A percentile compares a stretch with the other conserved stretches of the same genome.
These are phyloP conservation scores for Phyllotreta cruciferae DNA, from an alignment of 2,888 invertebrate genomes.

Conservation along the genomic window DNA sequence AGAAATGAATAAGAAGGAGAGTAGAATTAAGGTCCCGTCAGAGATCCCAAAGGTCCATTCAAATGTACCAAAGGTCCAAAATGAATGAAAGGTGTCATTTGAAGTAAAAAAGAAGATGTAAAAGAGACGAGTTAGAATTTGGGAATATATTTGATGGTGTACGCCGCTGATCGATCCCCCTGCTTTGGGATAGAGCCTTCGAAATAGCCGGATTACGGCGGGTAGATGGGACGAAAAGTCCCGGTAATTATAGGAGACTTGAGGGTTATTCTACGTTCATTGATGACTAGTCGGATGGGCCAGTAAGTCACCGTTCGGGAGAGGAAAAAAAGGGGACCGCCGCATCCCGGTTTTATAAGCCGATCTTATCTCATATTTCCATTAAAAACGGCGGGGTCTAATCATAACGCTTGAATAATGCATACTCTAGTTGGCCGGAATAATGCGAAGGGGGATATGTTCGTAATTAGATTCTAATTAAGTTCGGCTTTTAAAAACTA, in stretches of 20 bases:
- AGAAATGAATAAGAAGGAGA: no score
- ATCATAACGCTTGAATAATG: slow-evolving; percentile 33
- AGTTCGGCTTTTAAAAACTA: not conserved
- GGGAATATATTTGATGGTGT: not conserved
- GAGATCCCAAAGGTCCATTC: no score
- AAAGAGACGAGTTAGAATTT: no score
- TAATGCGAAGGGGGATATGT: slow-evolving; percentile 26
- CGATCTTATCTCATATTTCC: slow-evolving; percentile 56
- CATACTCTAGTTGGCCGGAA: slow-evolving; percentile 16
- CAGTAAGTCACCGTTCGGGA: slow-evolving; percentile 41
- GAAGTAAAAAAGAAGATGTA: no score
- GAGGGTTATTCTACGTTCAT: slow-evolving; percentile 59
- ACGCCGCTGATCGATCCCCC: slow-evolving; percentile 30
- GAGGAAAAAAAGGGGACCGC: slow-evolving; percentile 23
- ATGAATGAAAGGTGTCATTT: no score
- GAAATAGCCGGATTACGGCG: slow-evolving; percentile 57
- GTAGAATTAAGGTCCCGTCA: no score
- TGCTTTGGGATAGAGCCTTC: slow-evolving; percentile 41
- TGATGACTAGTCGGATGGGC: slow-evolving; percentile 53
- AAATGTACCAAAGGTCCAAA: no score
- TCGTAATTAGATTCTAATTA: slow-evolving; percentile 5
- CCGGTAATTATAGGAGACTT: slow-evolving; percentile 58
- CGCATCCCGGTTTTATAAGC: slow-evolving; percentile 51
- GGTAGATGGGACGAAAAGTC: slow-evolving; percentile 54
- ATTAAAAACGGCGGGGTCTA: slow-evolving; percentile 46